Evolutionary conservation across 2,888 invertebrate species (phyloP).

Genomic region (Elysia crispata): DNA sequence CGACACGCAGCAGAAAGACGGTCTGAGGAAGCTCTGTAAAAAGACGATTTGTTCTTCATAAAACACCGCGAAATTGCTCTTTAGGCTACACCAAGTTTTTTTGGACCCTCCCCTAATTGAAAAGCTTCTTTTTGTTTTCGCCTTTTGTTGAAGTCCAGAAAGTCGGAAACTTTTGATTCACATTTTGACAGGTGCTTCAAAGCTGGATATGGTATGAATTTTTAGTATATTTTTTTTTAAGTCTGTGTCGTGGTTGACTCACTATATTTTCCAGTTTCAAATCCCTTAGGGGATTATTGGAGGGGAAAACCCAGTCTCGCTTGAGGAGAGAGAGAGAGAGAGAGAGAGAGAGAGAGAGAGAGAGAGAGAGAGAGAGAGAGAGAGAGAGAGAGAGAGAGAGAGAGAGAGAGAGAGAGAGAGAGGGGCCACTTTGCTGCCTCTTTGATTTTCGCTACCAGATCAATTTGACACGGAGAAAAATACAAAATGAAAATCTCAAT

Average conservation of each 20-base stretch:
- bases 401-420: constrained; percentile 36
- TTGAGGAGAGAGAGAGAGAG: constrained; percentile 23
- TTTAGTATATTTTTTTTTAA: not conserved
- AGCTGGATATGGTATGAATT: too few species aligned
- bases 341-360: constrained; percentile 41
- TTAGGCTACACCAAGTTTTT: not conserved
- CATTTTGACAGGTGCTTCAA: too few species aligned
- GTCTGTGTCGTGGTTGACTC: not conserved
- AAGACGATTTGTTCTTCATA: not conserved
- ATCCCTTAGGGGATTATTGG: not conserved
- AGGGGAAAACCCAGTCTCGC: not conserved
- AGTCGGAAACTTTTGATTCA: too few species aligned
- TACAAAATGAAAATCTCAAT: too few species aligned
- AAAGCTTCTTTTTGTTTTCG: too few species aligned
- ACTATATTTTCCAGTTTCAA: too few species aligned
- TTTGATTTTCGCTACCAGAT: not conserved
- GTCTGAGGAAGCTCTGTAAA: too few species aligned
- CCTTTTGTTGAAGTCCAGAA: too few species aligned
- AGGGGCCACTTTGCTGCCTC: not conserved
- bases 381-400: constrained; percentile 42
- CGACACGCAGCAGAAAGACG: not conserved
- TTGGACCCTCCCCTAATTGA: not conserved
- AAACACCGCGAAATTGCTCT: not conserved
- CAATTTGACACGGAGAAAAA: not conserved
- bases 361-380: constrained; percentile 40